Conservation (phyloP, 2,888 invertebrate genomes). For the Dicyrtoma fusca region DNA sequence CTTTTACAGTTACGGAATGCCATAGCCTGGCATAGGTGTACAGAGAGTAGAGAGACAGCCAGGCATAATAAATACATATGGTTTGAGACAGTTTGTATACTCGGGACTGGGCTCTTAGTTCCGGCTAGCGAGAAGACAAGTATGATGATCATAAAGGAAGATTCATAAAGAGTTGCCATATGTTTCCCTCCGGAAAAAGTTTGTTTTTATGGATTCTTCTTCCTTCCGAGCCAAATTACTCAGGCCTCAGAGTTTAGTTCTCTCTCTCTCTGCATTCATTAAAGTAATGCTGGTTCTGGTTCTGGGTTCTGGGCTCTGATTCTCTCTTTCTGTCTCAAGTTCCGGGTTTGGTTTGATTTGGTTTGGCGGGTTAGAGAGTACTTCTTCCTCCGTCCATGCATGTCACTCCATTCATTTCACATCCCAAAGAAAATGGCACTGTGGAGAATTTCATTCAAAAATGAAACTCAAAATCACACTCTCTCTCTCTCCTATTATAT, state of each 20-base stretch:
- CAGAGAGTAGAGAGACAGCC: background rate
- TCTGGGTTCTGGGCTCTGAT: background rate
- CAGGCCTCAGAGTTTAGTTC: background rate
- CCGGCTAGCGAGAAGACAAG: slow-evolving; percentile 36
- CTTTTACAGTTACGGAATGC: background rate
- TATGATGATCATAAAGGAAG: slow-evolving; percentile 41
- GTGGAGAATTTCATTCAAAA: slow-evolving; percentile 3
- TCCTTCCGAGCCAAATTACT: slow-evolving; percentile 22
- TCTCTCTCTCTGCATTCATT: slow-evolving; percentile 29
- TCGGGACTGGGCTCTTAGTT: slow-evolving; percentile 26
- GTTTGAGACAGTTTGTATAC: too few relatives aligned
- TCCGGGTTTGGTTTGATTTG: background rate
- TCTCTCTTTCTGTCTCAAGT: background rate
- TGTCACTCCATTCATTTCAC: slow-evolving; percentile 8
- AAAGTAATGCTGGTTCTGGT: slow-evolving; percentile 15
- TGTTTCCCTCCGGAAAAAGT: slow-evolving; percentile 42
- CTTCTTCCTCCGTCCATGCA: background rate
- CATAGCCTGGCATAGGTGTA: background rate
- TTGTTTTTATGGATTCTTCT: slow-evolving; percentile 38
- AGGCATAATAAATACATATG: background rate
- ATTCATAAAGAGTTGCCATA: slow-evolving; percentile 45
- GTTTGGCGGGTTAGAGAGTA: too few relatives aligned
- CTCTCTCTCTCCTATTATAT: too few relatives aligned
- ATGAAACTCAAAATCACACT: slow-evolving; percentile 3
- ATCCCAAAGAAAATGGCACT: slow-evolving; percentile 14